Evolutionary conservation across 2,797 vertebrate genomes (phyloP), one percentile per base, ranked within the genome.

Genomic region (Coccyzus lansbergi): DNA sequence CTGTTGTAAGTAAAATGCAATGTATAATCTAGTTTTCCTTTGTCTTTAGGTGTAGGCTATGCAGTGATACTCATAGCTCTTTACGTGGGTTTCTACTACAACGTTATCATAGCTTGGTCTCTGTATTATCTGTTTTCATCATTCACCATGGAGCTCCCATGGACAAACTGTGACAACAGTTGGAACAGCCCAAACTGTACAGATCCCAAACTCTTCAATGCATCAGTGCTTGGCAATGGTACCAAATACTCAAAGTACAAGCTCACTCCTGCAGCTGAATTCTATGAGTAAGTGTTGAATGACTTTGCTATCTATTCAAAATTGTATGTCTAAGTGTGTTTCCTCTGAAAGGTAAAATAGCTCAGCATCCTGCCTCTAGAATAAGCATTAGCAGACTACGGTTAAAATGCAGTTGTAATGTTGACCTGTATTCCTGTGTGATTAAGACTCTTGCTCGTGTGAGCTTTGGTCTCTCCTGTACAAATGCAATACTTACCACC

Each of bases 1-100:
- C 26, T 88, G 12, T 31, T 77, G 60, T 31, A 46, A 21, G 19
- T 67, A 34, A 77, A 83, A 44, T 10, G 17, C 68, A 42, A 49
- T 52, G 52, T 69, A 46, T 97, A 92, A 96, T 44, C 44, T 62
- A 36, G 33, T 96, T 95, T 68, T 89, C 46, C 90, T 95, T 93
- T 87, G 62, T 89, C 94, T 64, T 16, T 75, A 99, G 99, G 99
- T 93, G 99, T 99, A 82, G 99, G 99, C 97, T 99, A 99, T 44
- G 98, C 99, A 15, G 99, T 99, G 97, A 99, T 99, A 96, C 86
- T 99, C 97, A 99, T 99, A 89, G 99, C 99, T 48, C 96, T 99
- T 77, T 99, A 99, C n/a, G 99, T 99, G 65, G 99, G 99, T 95
- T 99, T 99, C 98, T 99, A 99, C 98, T 99, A 99, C 98, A 99